Base-by-base conservation (phyloP, 1,140 invertebrate species). In the Archivesica marissinica region DNA sequence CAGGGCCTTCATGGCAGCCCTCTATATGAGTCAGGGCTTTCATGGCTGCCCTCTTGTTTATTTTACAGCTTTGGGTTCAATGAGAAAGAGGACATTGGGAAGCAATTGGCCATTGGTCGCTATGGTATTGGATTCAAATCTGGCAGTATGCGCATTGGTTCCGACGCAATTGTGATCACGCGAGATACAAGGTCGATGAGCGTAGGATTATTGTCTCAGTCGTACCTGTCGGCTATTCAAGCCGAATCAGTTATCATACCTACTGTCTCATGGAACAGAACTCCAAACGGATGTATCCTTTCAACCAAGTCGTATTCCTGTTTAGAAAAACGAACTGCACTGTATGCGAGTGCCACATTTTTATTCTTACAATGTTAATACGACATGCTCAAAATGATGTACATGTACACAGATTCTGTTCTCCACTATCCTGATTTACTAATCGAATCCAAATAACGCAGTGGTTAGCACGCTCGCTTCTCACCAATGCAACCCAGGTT, bases 101-200 rank as follows among this genome's bases (percentile, higher is more conserved):
- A 78, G 11, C 88, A 91, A 44, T 82, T 88, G 30, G 91, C 92
- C 4, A 91, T 93, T 52, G 93, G 93, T 68, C 88, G 91, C 28
- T 93, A 93, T 89, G 93, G 93, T 9, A 93, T 93, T 78, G 93
- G 93, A 1, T 93, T 93, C 75, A 93, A 93, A 82, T 92, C 91
- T 20, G 92, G 92, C 4, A 91, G 90, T 17, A 93, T 93, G 93
- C 87, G 92, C 28, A 80, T 93, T 2, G 93, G 90, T 7, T 85
- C 88, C 41, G 92, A 93, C 88, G 92, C 90, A 0, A 54, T 93
- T 3, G 92, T 93, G 4, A 91, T 93, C 72, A 93, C 92, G 7
- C 74, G 88, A 33, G 68, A 86, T 52, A 47, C 56, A 1, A 54
- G 68, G 11, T 86, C 87, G 15, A 90, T 88, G 68, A 91, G 90